phyloP scores from a whole-genome alignment of 2,797 vertebrate species.

The Bradypodion ventrale region DNA sequence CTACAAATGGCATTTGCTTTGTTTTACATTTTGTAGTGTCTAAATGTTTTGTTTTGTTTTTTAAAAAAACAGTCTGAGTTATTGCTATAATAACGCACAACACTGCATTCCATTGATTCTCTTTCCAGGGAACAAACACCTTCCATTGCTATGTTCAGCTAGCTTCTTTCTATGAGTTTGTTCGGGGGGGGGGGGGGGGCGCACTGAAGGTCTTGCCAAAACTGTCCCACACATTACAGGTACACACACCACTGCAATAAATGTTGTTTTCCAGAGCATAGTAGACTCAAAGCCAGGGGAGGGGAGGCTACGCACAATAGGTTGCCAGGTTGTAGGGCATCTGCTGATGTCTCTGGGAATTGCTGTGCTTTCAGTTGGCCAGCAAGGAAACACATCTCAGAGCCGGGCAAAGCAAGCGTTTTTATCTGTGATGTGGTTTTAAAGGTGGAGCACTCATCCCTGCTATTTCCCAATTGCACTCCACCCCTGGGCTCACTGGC shows the following conservation, averaged over 20 bases:
- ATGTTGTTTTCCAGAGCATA: background rate
- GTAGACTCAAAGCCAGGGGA: background rate
- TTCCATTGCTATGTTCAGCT: background rate
- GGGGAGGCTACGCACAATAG: no score
- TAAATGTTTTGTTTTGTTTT: background rate
- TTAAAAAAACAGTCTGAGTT: background rate
- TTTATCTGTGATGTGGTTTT: no score
- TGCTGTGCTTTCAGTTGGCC: no score
- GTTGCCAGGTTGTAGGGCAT: no score
- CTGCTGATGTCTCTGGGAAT: no score
- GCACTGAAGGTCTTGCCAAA: background rate
- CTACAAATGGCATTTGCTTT: background rate
- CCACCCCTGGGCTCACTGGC: no score
- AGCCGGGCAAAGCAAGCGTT: no score
- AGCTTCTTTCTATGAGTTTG: background rate
- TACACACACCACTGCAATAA: background rate
- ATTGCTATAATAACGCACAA: background rate
- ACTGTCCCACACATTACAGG: background rate
- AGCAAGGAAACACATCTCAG: no score
- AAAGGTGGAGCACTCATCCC: no score
- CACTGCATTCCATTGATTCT: background rate
- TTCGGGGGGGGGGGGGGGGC: no score
- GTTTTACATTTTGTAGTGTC: background rate
- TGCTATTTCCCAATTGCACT: no score
- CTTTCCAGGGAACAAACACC: background rate